Evolutionary conservation across 2,113 vertebrate genomes (phyloP), one percentile per base, ranked within the genome.

Genomic region (Elgaria multicarinata): DNA sequence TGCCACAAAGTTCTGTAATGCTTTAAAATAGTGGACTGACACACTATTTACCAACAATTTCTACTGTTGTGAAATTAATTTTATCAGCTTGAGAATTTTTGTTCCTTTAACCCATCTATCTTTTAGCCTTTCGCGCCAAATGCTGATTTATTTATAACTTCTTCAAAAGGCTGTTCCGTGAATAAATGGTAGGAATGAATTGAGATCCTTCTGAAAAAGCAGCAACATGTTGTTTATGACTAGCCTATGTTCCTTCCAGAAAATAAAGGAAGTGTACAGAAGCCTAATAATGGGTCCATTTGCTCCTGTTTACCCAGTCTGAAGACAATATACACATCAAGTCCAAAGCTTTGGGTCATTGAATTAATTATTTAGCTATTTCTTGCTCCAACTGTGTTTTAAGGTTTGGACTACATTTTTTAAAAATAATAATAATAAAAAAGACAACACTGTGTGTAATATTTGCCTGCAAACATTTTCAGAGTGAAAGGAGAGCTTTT

Each of bases 131-230:
- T 78, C 42, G 72, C 22, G 64, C 76, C 24, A 39, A 33, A 75
- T 46, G 24, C 28, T 75, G 90, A 92, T 91, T 91, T 90, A 84
- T n/a, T 91, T 53, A 22, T 0, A 74, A 44, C 18, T 89, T 92
- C 92, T 89, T 33, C 14, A 66, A 82, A 90, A 90, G 62, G n/a
- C 4, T 42, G 8, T 72, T 90, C 39, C 22, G 81, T 33, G 28
- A 94, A 55, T 0, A 5, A 85, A 1, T 0, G 81, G 1, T 28
- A 24, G 46, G 83, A 90, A 88, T 83, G 44, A 90, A 87, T 0
- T 8, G 6, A 62, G 86, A 7, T 4, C 2, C 71, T 92, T 93
- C 83, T 89, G 83, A 87, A 88, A 92, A 95, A 95, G 87, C 36
- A 6, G 18, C 2, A 67, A 0, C 3, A 1, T 4, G 0, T 58